A percentile compares a stretch with the other conserved stretches of the same genome.
phyloP scores from a whole-genome alignment of 2,113 vertebrate species.

The Oreochromis niloticus region DNA sequence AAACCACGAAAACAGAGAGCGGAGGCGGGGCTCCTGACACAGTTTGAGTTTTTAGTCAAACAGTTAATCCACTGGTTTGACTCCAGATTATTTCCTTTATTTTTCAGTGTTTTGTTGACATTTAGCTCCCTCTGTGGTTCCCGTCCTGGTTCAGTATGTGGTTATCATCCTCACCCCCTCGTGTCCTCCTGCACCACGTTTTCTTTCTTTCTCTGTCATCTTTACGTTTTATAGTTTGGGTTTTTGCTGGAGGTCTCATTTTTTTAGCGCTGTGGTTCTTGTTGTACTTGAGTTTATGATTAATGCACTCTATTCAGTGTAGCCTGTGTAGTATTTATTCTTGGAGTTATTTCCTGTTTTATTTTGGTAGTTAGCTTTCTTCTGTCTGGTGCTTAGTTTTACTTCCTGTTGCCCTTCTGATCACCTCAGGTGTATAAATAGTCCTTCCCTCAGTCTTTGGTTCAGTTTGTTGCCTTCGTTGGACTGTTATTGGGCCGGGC shows the following conservation, averaged over 20 bases:
- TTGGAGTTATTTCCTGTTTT: not conserved
- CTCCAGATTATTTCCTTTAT: accelerated
- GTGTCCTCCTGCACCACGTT: accelerated
- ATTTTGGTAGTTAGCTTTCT: not conserved
- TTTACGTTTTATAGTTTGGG: accelerated
- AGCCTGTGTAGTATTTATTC: not conserved
- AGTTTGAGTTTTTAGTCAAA: accelerated
- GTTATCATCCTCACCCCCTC: accelerated
- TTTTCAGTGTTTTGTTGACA: not conserved
- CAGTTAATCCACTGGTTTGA: accelerated
- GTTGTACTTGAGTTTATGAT: not conserved
- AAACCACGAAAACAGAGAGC: not conserved
- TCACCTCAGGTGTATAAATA: not conserved
- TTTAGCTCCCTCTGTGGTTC: not conserved
- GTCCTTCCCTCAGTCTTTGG: not conserved
- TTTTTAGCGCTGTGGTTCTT: not conserved
- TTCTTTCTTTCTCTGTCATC: not conserved
- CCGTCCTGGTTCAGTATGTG: not conserved
- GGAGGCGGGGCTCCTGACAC: not conserved
- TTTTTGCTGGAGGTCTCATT: not conserved
- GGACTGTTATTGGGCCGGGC: not conserved
- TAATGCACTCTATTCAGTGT: accelerated
- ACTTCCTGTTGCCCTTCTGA: not conserved
- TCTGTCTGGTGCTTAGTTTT: accelerated
- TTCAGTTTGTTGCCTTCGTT: accelerated